Percentiles rank a stretch among this genome's conserved stretches.
phyloP scores from a whole-genome alignment of 2,113 vertebrate genomes.

The Ameiurus melas region DNA sequence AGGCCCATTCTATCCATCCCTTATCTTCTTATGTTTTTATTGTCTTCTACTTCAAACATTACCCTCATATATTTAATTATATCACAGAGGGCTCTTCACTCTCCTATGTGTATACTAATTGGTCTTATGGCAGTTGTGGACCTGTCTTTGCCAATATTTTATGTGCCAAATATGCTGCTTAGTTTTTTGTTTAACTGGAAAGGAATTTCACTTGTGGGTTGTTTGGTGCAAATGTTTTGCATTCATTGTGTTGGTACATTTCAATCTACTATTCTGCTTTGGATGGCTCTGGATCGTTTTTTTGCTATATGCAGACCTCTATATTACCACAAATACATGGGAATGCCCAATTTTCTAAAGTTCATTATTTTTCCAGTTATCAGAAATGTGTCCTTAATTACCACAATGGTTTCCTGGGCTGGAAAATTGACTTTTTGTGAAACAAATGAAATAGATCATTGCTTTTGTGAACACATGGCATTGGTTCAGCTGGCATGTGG shows the following conservation, averaged over 20 bases:
- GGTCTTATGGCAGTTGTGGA: slow-evolving; percentile 55
- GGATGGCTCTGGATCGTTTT: slow-evolving; percentile 64
- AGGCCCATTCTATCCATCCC: slow-evolving; percentile 41
- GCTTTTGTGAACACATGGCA: slow-evolving; percentile 67
- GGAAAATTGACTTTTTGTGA: slow-evolving; percentile 56
- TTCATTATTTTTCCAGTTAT: slow-evolving; percentile 40
- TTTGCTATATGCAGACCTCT: slow-evolving; percentile 57
- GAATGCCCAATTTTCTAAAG: neutral
- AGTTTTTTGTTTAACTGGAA: slow-evolving; percentile 47
- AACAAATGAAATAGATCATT: slow-evolving; percentile 58
- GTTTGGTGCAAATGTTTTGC: slow-evolving; percentile 54
- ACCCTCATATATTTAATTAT: slow-evolving; percentile 49
- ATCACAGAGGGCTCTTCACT: slow-evolving; percentile 46
- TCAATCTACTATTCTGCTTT: slow-evolving; percentile 62
- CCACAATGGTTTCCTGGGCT: slow-evolving; percentile 36
- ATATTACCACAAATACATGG: slow-evolving; percentile 49
- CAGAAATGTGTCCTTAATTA: slow-evolving; percentile 37
- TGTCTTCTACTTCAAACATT: slow-evolving; percentile 37
- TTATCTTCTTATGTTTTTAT: slow-evolving; percentile 45
- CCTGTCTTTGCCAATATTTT: slow-evolving; percentile 36
- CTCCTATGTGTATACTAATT: slow-evolving; percentile 63
- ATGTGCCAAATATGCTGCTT: slow-evolving; percentile 51
- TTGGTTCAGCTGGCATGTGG: slow-evolving; percentile 66
- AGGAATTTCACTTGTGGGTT: slow-evolving; percentile 41
- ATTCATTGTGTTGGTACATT: slow-evolving; percentile 45